A percentile compares a stretch with the other conserved stretches of the same genome.
phyloP scores from a whole-genome alignment of 2,888 invertebrate genomes.

The Yponomeuta evonymella region DNA sequence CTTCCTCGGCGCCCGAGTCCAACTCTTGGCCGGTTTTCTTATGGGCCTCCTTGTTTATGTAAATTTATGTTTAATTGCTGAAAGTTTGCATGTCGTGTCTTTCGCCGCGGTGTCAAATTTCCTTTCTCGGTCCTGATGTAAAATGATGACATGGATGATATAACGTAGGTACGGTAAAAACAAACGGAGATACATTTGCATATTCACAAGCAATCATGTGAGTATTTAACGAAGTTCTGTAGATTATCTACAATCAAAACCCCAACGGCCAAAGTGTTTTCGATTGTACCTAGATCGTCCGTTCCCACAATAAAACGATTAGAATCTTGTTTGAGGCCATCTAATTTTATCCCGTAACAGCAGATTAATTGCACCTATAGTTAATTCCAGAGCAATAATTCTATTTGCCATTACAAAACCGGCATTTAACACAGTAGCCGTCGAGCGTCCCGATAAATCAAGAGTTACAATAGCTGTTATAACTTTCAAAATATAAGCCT shows the following conservation, averaged over 20 bases:
- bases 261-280: not conserved
- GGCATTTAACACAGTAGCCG: slow-evolving; percentile 57
- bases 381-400: slow-evolving; percentile 55
- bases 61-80: no score
- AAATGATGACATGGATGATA: no score
- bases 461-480: slow-evolving; percentile 59
- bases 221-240: no score
- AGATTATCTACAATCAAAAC: not conserved
- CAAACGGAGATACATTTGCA: no score
- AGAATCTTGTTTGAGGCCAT: not conserved
- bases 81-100: no score
- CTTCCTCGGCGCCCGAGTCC: no score
- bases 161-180: no score
- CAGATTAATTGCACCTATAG: slow-evolving; percentile 27
- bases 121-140: no score
- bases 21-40: no score
- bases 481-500: slow-evolving; percentile 56
- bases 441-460: slow-evolving; percentile 59
- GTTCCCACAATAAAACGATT: not conserved
- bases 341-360: not conserved
- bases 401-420: slow-evolving; percentile 53
- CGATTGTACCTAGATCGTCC: not conserved
- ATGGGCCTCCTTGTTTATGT: no score
- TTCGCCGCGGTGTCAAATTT: no score
- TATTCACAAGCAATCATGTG: no score